Evolutionary conservation across 37 sponge, comb jelly and placozoan genomes (phyloP).

Genomic region (Axinella damicornis): DNA sequence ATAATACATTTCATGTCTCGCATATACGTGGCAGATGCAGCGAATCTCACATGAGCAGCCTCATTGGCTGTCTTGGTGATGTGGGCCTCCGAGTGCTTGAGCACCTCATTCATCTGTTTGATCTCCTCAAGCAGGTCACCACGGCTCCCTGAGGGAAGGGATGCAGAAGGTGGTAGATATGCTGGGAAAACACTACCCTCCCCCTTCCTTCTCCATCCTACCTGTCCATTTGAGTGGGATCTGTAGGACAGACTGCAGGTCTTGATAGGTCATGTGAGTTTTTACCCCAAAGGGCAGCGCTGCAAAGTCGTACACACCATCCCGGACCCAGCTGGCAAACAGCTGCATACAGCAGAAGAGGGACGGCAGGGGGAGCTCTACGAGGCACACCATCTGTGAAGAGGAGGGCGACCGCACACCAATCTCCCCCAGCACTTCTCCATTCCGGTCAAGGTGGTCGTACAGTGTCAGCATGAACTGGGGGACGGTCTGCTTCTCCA

Average conservation of each 20-base stretch:
- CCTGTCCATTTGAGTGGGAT: conserved; percentile 15
- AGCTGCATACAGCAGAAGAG: conserved; percentile 31
- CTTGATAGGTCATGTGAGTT: conserved; percentile 47
- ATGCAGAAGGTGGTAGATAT: too few relatives aligned
- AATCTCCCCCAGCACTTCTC: conserved; percentile 29
- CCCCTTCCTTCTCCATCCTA: conserved; percentile 4
- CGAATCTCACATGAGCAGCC: conserved; percentile 20
- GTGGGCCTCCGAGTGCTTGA: conserved; percentile 45
- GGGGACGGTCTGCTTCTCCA: conserved; percentile 20
- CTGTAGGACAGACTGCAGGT: conserved; percentile 14
- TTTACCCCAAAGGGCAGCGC: conserved; percentile 68
- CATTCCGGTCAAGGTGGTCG: conserved; percentile 11
- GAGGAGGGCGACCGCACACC: conserved; percentile 15
- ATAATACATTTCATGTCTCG: too few relatives aligned
- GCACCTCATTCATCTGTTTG: conserved; percentile 39
- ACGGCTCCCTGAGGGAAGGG: neutral
- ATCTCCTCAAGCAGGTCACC: conserved; percentile 35
- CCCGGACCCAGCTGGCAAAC: conserved; percentile 75
- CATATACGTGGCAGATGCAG: neutral
- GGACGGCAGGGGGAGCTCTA: conserved; percentile 24
- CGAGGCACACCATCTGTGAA: conserved; percentile 26
- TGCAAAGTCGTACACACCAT: conserved; percentile 79
- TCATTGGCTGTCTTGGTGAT: conserved; percentile 33
- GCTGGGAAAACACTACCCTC: too few relatives aligned
- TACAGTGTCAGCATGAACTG: conserved; percentile 44